phyloP scores from a whole-genome alignment of 2,797 vertebrate species.

The Syngnathus rostellatus region DNA sequence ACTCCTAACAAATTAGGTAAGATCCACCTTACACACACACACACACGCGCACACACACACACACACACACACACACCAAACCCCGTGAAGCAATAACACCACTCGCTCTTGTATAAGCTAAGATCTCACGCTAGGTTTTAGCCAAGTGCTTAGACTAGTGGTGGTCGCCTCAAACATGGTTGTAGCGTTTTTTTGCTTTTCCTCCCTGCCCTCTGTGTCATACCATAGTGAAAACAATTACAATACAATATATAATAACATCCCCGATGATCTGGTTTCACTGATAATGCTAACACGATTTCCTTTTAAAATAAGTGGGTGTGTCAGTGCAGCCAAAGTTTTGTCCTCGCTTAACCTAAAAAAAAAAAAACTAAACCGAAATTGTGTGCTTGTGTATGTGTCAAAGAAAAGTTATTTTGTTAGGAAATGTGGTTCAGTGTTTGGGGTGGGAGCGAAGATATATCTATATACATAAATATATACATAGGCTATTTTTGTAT shows the following conservation, averaged over 20 bases:
- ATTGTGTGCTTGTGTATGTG: slow-evolving; percentile 12
- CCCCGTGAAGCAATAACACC: slow-evolving; percentile 63
- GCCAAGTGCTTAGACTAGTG: slow-evolving; percentile 6
- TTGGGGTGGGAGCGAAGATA: slow-evolving; percentile 29
- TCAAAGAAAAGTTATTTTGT: slow-evolving; percentile 67
- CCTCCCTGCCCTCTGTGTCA: no score
- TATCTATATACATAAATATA: neutral
- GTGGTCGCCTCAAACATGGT: slow-evolving; percentile 23
- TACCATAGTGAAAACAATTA: neutral
- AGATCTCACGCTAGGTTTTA: slow-evolving; percentile 16
- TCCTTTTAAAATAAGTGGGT: slow-evolving; percentile 9
- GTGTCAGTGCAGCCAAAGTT: slow-evolving; percentile 32
- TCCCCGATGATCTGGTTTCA: slow-evolving; percentile 36
- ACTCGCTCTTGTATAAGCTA: slow-evolving; percentile 59
- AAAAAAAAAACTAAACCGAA: slow-evolving; percentile 24
- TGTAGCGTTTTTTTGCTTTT: slow-evolving; percentile 28
- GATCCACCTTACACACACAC: slow-evolving; percentile 41
- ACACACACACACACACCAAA: slow-evolving; percentile 7
- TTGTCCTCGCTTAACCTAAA: slow-evolving; percentile 51
- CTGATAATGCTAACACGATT: slow-evolving; percentile 46
- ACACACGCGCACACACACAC: neutral
- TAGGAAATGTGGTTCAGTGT: slow-evolving; percentile 55
- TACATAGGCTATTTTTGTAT: slow-evolving; percentile 63
- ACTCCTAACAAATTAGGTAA: slow-evolving; percentile 29
- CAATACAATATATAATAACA: neutral